Evolutionary conservation across 2,888 invertebrate species (phyloP).

Genomic region (Apotomis betuletana): DNA sequence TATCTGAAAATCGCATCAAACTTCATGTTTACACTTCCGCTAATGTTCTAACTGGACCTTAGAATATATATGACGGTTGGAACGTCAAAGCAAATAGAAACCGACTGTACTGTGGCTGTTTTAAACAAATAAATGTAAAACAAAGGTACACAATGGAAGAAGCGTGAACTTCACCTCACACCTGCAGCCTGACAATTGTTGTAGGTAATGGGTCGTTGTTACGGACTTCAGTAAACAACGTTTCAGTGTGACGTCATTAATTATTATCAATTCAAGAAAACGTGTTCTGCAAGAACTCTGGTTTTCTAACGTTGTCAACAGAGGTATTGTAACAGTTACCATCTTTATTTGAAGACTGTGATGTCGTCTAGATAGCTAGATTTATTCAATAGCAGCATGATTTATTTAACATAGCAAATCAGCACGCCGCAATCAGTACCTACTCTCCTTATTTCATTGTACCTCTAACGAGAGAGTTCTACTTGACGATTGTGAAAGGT

Average conservation of each 20-base stretch:
- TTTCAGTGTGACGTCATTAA: constrained; percentile 28
- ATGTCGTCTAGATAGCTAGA: no score
- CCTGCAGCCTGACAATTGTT: constrained; percentile 49
- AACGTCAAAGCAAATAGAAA: constrained; percentile 56
- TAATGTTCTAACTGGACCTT: background rate
- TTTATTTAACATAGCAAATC: no score
- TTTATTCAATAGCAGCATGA: no score
- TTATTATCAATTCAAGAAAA: constrained; percentile 19
- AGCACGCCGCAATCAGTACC: no score
- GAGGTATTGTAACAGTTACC: background rate
- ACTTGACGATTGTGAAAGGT: no score
- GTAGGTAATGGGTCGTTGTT: constrained; percentile 46
- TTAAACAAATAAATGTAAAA: background rate
- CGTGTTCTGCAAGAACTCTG: background rate
- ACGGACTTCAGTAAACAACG: constrained; percentile 33
- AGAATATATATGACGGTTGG: constrained; percentile 5
- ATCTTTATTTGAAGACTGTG: no score
- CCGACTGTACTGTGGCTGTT: constrained; percentile 36
- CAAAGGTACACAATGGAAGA: constrained; percentile 53
- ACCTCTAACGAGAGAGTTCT: no score
- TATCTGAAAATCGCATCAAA: no score
- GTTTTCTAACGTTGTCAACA: background rate
- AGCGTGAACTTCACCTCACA: constrained; percentile 46
- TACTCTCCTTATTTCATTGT: no score
- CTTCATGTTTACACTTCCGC: no score